Percentiles rank a stretch among this genome's conserved stretches.
phyloP scores from a whole-genome alignment of 2,113 vertebrate genomes.

The Emydocephalus ijimae region DNA sequence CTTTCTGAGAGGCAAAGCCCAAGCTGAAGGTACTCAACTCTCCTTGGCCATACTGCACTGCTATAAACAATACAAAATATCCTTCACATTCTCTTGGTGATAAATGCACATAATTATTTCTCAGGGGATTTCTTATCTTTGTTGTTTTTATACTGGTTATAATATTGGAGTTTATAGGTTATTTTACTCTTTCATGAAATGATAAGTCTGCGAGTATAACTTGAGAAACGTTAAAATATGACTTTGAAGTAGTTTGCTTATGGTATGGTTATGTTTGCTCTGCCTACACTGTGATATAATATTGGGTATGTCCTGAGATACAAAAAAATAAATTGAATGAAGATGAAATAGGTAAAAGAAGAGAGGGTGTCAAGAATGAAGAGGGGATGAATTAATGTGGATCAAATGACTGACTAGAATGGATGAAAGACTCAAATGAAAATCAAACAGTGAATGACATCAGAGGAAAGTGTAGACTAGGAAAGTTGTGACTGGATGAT shows the following conservation, averaged over 20 bases:
- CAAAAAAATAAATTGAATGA: background rate
- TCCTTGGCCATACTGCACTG: background rate
- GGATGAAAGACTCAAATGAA: background rate
- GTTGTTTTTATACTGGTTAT: background rate
- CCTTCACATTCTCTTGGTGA: background rate
- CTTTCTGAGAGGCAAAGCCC: background rate
- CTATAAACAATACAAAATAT: background rate
- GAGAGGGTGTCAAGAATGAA: background rate
- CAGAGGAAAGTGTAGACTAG: background rate
- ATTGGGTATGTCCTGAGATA: background rate
- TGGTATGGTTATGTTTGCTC: background rate
- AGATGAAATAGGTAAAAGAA: background rate
- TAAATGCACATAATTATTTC: conserved; percentile 17
- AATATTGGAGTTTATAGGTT: background rate
- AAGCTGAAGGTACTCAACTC: background rate
- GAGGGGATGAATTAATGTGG: background rate
- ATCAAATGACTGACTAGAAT: background rate
- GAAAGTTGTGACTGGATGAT: background rate
- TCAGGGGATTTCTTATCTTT: background rate
- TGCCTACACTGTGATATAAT: background rate
- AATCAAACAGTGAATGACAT: background rate
- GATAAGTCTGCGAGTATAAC: background rate
- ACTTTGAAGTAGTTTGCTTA: background rate
- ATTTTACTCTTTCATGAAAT: background rate
- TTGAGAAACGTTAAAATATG: background rate